Evolutionary conservation across 2,113 vertebrate genomes (phyloP).

Genomic region (Athene cunicularia): DNA sequence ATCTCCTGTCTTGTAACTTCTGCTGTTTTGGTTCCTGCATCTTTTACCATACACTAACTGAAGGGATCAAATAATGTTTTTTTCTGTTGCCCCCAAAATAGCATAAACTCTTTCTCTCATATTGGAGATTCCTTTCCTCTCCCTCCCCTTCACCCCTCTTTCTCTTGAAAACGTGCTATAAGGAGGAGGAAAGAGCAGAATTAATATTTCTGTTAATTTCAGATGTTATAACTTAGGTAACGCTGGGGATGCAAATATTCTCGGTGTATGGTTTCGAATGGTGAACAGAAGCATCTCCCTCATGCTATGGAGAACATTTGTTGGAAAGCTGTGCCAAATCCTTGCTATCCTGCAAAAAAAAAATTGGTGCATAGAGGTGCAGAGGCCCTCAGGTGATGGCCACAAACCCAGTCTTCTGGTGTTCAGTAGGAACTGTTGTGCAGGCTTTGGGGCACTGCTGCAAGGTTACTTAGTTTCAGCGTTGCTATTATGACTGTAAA

Average conservation of each 20-base stretch:
- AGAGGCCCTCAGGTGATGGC: not conserved
- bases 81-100: not conserved
- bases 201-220: not conserved
- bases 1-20: not conserved
- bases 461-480: not conserved
- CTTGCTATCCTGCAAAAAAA: not conserved
- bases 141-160: not conserved
- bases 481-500: not conserved
- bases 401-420: no score
- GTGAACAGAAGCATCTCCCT: not conserved
- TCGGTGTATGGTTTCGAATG: not conserved
- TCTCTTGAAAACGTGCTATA: not conserved
- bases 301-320: not conserved
- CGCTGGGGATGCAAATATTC: not conserved
- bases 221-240: not conserved
- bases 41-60: not conserved
- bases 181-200: not conserved
- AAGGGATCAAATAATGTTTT: not conserved
- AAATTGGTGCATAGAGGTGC: not conserved
- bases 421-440: not conserved
- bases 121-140: not conserved
- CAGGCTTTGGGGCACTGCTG: not conserved
- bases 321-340: not conserved
- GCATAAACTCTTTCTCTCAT: not conserved
- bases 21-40: not conserved